phyloP scores from a whole-genome alignment of 2,797 vertebrate genomes.

The Uromys caudimaculatus region DNA sequence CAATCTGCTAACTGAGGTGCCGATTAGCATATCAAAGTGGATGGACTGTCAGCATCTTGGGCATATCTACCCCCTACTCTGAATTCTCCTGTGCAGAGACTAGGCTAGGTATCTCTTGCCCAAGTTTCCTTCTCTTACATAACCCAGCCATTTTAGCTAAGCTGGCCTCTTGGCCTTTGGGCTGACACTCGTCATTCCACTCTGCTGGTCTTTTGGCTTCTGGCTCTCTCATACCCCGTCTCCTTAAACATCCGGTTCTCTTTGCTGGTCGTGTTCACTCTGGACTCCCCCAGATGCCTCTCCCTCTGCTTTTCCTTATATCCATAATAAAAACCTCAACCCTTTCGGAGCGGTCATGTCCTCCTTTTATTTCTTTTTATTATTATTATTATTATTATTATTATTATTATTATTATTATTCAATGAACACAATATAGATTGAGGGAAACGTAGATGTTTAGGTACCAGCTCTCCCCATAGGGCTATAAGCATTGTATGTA shows the following conservation, averaged over 20 bases:
- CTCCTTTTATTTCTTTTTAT: neutral
- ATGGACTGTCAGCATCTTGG: neutral
- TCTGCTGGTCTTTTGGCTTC: neutral
- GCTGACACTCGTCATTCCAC: neutral
- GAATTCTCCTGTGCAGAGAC: too few species aligned
- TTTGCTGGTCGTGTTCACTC: neutral
- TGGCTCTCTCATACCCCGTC: neutral
- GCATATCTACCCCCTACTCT: neutral
- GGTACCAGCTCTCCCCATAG: neutral
- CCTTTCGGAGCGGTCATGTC: neutral
- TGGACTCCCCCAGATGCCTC: neutral
- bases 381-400: neutral
- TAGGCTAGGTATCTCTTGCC: neutral
- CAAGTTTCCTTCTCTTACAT: neutral
- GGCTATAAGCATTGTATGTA: neutral
- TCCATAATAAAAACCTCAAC: neutral
- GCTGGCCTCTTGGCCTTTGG: neutral
- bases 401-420: neutral
- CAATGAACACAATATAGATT: neutral
- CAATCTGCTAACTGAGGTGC: too few species aligned
- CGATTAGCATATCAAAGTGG: too few species aligned
- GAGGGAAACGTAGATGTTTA: neutral
- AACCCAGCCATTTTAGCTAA: neutral
- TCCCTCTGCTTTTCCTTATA: neutral
- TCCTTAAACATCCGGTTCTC: neutral